These are phyloP conservation scores for Gavialis gangeticus DNA, from an alignment of 2,113 vertebrate species.

Conservation along the genomic window DNA sequence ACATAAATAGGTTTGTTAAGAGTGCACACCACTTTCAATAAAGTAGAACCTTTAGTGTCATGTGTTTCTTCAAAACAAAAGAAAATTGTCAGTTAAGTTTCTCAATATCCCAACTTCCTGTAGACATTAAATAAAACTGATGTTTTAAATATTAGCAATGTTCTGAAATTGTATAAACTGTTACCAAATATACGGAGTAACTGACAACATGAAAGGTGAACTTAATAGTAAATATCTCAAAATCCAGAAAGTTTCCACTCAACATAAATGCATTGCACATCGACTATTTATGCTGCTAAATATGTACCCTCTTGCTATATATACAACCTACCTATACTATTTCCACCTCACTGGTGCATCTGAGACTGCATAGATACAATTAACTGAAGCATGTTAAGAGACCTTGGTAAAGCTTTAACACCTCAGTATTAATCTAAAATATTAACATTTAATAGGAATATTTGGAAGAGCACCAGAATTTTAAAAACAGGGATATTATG, in stretches of 20 bases:
- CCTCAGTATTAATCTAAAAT: background rate
- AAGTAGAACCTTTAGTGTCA: background rate
- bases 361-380: background rate
- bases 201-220: background rate
- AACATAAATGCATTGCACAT: background rate
- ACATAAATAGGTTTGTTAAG: fast-evolving
- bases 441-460: too few relatives aligned
- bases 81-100: background rate
- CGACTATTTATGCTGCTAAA: background rate
- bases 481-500: background rate
- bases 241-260: background rate
- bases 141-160: background rate
- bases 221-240: background rate
- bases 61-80: background rate
- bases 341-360: background rate
- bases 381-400: background rate
- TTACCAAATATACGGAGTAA: background rate
- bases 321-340: background rate
- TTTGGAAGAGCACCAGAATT: too few relatives aligned
- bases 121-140: background rate
- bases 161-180: background rate
- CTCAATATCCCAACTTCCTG: background rate
- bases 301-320: background rate
- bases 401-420: background rate
- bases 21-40: fast-evolving